A percentile compares a stretch with the other conserved stretches of the same genome.
These are phyloP conservation scores for Zaprionus lachaisei DNA, from an alignment of 1,140 invertebrate genomes.

Conservation along the genomic window DNA sequence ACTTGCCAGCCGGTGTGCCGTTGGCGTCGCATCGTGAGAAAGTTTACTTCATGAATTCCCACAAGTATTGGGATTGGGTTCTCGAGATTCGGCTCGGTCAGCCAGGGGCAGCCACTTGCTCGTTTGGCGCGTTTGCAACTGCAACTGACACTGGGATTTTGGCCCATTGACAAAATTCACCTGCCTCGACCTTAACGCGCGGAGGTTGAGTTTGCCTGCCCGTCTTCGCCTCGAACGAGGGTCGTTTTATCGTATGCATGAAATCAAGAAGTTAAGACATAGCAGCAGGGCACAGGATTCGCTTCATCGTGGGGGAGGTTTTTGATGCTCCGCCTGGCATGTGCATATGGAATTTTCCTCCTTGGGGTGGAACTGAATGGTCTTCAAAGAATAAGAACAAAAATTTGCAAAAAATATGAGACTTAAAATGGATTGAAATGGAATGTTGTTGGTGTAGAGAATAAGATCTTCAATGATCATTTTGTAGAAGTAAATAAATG, in stretches of 20 bases:
- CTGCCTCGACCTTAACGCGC: constrained; percentile 43
- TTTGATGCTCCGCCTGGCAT: constrained; percentile 39
- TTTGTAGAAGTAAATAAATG: too few species aligned
- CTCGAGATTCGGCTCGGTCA: constrained; percentile 57
- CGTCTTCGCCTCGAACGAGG: constrained; percentile 31
- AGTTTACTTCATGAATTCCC: constrained; percentile 82
- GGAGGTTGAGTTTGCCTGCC: constrained; percentile 50
- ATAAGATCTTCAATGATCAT: too few species aligned
- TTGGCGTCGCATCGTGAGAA: constrained; percentile 79
- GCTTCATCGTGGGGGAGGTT: constrained; percentile 65
- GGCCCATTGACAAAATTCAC: constrained; percentile 71
- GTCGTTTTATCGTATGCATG: constrained; percentile 70
- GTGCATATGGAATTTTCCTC: constrained; percentile 18
- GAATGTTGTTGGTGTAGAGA: too few species aligned
- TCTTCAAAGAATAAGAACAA: neutral
- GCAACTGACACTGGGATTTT: constrained; percentile 23
- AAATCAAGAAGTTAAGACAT: constrained; percentile 75
- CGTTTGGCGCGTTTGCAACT: constrained; percentile 60
- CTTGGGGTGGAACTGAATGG: constrained; percentile 3
- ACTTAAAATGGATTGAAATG: too few species aligned
- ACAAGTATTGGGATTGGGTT: constrained; percentile 76
- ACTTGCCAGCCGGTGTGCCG: constrained; percentile 67
- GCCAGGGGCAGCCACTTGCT: constrained; percentile 68
- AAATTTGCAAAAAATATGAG: constrained; percentile 47
- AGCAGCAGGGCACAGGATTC: constrained; percentile 57